Evolutionary conservation across 2,888 invertebrate species (phyloP).

Genomic region (Eudemis profundana): DNA sequence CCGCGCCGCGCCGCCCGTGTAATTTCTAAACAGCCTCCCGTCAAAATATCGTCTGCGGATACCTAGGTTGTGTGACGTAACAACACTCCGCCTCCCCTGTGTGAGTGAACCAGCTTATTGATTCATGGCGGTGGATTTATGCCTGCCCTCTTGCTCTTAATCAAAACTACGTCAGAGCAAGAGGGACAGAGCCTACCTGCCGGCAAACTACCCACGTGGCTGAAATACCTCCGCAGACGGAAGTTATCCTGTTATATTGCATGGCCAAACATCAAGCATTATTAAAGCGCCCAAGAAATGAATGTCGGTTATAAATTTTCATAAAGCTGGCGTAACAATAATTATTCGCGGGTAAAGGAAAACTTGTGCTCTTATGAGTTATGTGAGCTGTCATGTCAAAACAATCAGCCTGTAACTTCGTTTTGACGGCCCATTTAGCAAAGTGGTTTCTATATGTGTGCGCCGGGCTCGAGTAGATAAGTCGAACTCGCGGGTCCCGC

Average conservation of each 20-base stretch:
- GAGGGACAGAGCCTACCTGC: conserved; percentile 70
- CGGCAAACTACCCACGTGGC: conserved; percentile 69
- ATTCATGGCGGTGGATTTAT: conserved; percentile 80
- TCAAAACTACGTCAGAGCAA: conserved; percentile 73
- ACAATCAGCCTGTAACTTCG: conserved; percentile 44
- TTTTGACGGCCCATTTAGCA: conserved; percentile 43
- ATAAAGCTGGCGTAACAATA: conserved; percentile 33
- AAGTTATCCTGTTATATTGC: conserved; percentile 63
- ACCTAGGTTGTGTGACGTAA: conserved; percentile 67
- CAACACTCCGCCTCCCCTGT: conserved; percentile 61
- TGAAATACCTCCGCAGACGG: conserved; percentile 65
- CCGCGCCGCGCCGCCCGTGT: conserved; percentile 50
- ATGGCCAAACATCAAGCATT: conserved; percentile 59
- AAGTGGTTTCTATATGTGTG: conserved; percentile 42
- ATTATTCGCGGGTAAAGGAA: conserved; percentile 37
- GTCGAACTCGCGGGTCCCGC: conserved; percentile 13
- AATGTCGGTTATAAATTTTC: conserved; percentile 40
- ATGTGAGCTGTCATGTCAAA: conserved; percentile 42
- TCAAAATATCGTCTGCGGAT: conserved; percentile 80
- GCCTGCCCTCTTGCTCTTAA: conserved; percentile 79
- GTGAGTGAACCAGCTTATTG: conserved; percentile 80
- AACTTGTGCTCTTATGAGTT: conserved; percentile 37
- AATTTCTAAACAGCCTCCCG: conserved; percentile 78
- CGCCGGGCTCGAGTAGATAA: conserved; percentile 25
- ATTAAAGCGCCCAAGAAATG: conserved; percentile 52